These are phyloP conservation scores for Stichodactyla helianthus DNA, from an alignment of 64 coral and sea anemone species.

Conservation along the genomic window DNA sequence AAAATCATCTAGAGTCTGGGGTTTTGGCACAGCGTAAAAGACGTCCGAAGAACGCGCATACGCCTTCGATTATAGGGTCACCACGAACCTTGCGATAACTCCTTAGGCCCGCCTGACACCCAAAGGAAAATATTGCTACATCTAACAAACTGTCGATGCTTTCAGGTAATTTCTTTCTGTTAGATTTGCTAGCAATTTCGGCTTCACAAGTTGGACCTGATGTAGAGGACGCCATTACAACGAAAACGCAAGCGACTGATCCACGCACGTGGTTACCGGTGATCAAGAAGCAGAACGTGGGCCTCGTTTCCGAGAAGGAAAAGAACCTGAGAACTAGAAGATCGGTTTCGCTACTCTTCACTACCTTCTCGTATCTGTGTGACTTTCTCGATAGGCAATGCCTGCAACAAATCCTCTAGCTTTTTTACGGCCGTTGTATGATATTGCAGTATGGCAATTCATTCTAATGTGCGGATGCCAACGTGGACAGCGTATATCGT, in stretches of 20 bases:
- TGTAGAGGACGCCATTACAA: too few species aligned
- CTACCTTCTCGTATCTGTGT: too few species aligned
- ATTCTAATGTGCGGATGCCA: slow-evolving; percentile 25
- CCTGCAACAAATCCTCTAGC: slow-evolving; percentile 2
- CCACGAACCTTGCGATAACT: neutral
- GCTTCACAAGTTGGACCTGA: too few species aligned
- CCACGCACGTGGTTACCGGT: too few species aligned
- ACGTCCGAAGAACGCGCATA: slow-evolving; percentile 20
- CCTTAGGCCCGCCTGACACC: neutral
- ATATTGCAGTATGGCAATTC: slow-evolving; percentile 43
- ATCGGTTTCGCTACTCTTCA: too few species aligned
- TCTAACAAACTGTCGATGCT: neutral
- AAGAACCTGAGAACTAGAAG: too few species aligned
- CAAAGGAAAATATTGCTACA: slow-evolving; percentile 25
- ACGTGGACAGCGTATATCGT: neutral
- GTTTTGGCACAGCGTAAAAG: neutral
- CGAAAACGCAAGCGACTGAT: too few species aligned
- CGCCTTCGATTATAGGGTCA: slow-evolving; percentile 28
- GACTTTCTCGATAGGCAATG: neutral
- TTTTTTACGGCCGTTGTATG: slow-evolving; percentile 37
- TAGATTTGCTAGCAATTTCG: neutral
- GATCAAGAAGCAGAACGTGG: too few species aligned
- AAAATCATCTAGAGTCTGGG: neutral
- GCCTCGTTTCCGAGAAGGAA: too few species aligned
- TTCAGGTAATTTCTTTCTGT: slow-evolving; percentile 1